Base-by-base conservation (phyloP, 2,113 vertebrate species). In the Megaceryle maxima region DNA sequence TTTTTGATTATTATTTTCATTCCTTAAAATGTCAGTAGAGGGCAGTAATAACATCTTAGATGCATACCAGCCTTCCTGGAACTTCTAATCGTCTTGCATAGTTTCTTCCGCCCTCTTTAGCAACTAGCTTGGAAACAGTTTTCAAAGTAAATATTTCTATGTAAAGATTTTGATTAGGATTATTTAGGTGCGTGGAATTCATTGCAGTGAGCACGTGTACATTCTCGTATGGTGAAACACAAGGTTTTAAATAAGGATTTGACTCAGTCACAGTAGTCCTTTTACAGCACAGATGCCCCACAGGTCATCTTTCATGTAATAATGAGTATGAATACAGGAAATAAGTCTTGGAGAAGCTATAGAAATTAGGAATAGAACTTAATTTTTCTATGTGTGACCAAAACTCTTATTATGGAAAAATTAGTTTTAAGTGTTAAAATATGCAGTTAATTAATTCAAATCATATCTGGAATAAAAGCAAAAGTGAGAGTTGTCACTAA, bases 21-120 rank as follows among this genome's bases (percentile, higher is more conserved):
- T 31, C 24, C 28, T 9, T 3, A 21, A 8, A 73, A 44, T 44
- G 87, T 29, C 97, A 74, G 72, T 76, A 97, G 96, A 17, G 92
- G 94, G 73, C 91, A 82, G 13, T 94, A 83, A 74, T 95, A 88
- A 60, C 56, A 78, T 67, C 62, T 53, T 73, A 83, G 62, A 73
- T 66, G 17, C 25, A 10, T 14, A 70, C 56, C 39, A 83, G 85
- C 79, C 70, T 80, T 56, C 24, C 6, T 37, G 7, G 59, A 85
- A 59, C 25, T 76, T 33, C 31, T 48, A 5, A 14, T 20, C 74
- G 53, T 68, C 44, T 43, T 46, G 66, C 46, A 22, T 60, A 46
- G 44, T 85, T 92, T 66, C 68, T 62, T 7, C 31, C 75, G 25
- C 16, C 18, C 18, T 39, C 50, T 82, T 82, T 31, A 92, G 50